Conservation (phyloP, 2,888 invertebrate species). For the Bugulina stolonifera region DNA sequence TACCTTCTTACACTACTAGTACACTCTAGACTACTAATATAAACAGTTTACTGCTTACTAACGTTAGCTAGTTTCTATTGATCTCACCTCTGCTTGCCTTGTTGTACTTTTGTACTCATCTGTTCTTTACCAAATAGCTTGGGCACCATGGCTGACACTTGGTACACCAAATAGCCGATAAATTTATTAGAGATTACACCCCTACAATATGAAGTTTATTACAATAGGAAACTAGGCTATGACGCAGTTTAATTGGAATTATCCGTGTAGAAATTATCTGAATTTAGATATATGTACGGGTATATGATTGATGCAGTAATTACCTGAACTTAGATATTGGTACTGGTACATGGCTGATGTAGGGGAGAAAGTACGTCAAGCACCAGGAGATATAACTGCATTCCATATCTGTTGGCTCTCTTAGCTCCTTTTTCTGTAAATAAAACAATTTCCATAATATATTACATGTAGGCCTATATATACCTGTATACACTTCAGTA, state of each 20-base stretch:
- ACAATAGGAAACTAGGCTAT: too few species aligned
- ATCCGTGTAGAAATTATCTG: too few species aligned
- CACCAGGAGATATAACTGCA: not conserved
- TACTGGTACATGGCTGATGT: not conserved
- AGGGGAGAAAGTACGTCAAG: conserved; percentile 9
- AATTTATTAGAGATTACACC: not conserved
- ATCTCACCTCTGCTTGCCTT: not conserved
- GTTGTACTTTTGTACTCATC: not conserved
- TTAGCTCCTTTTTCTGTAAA: conserved; percentile 19
- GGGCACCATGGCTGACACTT: not conserved
- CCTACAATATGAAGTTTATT: too few species aligned
- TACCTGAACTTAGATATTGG: not conserved
- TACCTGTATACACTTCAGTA: too few species aligned
- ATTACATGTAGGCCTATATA: too few species aligned
- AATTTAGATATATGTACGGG: not conserved
- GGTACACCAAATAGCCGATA: conserved; percentile 16
- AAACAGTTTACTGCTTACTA: too few species aligned
- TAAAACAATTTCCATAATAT: too few species aligned
- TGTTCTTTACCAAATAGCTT: not conserved
- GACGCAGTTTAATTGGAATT: too few species aligned
- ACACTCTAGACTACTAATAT: too few species aligned
- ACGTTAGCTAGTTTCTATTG: too few species aligned
- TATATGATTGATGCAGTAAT: too few species aligned
- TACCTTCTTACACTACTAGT: too few species aligned
- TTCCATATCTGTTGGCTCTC: not conserved